A percentile compares a stretch with the other conserved stretches of the same genome.
These are phyloP conservation scores for Rhynchopsitta pachyrhyncha DNA, from an alignment of 2,113 vertebrate genomes.

Conservation along the genomic window DNA sequence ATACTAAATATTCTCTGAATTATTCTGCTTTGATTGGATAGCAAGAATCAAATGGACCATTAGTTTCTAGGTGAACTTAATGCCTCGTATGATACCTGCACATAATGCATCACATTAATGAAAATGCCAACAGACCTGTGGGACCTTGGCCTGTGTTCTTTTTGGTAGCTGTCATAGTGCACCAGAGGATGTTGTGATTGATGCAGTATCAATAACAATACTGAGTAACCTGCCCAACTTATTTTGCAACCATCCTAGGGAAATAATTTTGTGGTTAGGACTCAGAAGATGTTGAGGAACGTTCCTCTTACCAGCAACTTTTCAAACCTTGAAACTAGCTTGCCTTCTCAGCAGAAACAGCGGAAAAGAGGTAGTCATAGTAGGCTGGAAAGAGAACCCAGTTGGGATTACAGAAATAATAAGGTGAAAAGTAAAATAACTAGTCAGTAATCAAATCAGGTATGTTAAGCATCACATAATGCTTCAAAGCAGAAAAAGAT, in stretches of 20 bases:
- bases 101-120: neutral
- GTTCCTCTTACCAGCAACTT: neutral
- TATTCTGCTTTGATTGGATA: neutral
- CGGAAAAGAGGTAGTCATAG: neutral
- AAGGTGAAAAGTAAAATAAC: neutral
- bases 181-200: neutral
- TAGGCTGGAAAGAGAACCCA: neutral
- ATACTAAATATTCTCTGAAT: neutral
- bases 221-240: neutral
- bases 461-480: neutral
- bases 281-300: constrained; percentile 25
- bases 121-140: neutral
- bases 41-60: neutral
- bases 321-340: neutral
- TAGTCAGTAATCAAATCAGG: neutral
- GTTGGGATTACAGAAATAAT: neutral
- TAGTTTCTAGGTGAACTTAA: neutral
- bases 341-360: neutral
- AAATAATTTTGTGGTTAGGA: constrained; percentile 25
- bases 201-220: constrained; percentile 18
- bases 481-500: neutral
- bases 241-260: constrained; percentile 3
- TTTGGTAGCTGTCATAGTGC: neutral
- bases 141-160: neutral
- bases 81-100: neutral